Conservation (phyloP, 2,797 vertebrate genomes). For the Cyclopterus lumpus region DNA sequence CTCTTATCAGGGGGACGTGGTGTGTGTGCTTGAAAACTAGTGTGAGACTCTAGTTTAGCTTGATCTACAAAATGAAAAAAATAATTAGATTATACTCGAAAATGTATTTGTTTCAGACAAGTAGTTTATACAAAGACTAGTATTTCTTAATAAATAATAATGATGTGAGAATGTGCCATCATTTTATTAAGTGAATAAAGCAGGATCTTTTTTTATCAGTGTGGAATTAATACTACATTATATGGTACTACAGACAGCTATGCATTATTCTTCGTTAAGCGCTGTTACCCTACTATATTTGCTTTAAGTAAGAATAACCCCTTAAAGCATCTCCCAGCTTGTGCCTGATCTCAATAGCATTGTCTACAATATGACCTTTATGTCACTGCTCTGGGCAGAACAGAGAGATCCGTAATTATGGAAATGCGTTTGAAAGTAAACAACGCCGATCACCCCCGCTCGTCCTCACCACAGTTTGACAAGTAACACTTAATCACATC, state of each 20-base stretch:
- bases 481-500: conserved; percentile 31
- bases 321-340: background rate
- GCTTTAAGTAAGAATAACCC: background rate
- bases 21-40: background rate
- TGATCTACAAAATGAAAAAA: background rate
- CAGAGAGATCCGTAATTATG: background rate
- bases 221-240: too few species aligned
- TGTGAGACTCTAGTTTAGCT: background rate
- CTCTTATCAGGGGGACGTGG: background rate
- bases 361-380: background rate
- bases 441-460: background rate
- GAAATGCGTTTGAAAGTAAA: conserved; percentile 9
- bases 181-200: too few species aligned
- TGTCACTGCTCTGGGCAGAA: background rate
- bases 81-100: background rate
- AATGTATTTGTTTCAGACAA: background rate
- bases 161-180: background rate
- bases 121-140: background rate
- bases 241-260: background rate
- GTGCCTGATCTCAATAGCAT: background rate
- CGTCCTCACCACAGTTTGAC: background rate
- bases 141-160: background rate
- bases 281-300: too few species aligned
- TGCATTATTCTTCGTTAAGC: background rate
- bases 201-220: too few species aligned